Evolutionary conservation across 2,113 vertebrate species (phyloP).

Genomic region (Neolamprologus falcicula): DNA sequence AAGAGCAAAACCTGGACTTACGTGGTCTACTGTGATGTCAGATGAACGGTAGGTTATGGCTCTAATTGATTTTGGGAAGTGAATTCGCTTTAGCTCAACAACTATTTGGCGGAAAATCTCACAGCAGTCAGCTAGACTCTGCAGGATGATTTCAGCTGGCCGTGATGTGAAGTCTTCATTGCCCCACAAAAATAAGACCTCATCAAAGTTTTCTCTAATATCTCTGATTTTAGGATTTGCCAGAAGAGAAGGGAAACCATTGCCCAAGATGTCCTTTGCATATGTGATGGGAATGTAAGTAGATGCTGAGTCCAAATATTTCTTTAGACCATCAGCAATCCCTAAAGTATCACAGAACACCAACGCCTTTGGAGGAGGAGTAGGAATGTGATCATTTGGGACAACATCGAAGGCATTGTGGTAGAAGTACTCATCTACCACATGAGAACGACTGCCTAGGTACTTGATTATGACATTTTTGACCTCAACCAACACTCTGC

Average conservation of each 20-base stretch:
- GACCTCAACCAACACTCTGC: constrained; percentile 74
- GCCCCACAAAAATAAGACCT: constrained; percentile 81
- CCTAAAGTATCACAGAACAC: constrained; percentile 77
- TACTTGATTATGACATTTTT: constrained; percentile 69
- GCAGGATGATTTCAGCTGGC: constrained; percentile 50
- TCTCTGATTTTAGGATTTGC: constrained; percentile 44
- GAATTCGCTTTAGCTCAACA: constrained; percentile 61
- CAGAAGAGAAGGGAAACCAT: constrained; percentile 26
- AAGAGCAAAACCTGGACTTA: constrained; percentile 76
- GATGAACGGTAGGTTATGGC: constrained; percentile 75
- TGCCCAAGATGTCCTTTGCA: constrained; percentile 38
- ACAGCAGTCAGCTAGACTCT: constrained; percentile 69
- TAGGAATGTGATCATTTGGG: neutral
- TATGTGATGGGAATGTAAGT: constrained; percentile 58
- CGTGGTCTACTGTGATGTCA: constrained; percentile 65
- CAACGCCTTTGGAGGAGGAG: constrained; percentile 55
- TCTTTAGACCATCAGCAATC: constrained; percentile 66
- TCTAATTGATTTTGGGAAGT: constrained; percentile 57
- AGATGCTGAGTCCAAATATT: constrained; percentile 65
- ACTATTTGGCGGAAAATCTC: constrained; percentile 76
- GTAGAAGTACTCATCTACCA: constrained; percentile 74
- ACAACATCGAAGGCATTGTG: constrained; percentile 69
- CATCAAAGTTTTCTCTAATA: constrained; percentile 59
- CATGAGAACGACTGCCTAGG: constrained; percentile 46
- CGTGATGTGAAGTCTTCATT: constrained; percentile 62